These are phyloP conservation scores for Dicranocentrus wangi DNA, from an alignment of 2,888 invertebrate genomes.

Conservation along the genomic window DNA sequence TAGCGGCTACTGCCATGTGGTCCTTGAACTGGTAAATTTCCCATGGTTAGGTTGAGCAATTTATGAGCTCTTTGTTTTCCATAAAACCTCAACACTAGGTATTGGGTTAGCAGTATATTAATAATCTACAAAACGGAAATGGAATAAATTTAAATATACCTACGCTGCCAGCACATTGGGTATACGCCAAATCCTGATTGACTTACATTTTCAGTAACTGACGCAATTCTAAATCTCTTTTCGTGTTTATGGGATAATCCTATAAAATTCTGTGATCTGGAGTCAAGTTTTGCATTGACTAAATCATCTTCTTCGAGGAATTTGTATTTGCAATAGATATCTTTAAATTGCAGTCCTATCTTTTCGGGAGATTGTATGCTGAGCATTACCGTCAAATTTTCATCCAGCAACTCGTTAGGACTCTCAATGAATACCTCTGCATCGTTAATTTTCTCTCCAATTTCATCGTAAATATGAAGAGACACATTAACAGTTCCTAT, in stretches of 20 bases:
- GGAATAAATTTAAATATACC: too few relatives aligned
- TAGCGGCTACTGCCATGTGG: background rate
- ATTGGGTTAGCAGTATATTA: slow-evolving; percentile 33
- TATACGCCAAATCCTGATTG: too few relatives aligned
- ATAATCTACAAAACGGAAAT: slow-evolving; percentile 34
- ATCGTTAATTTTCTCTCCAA: slow-evolving; percentile 50
- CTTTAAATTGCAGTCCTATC: slow-evolving; percentile 51
- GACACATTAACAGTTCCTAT: slow-evolving; percentile 52
- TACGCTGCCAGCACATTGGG: too few relatives aligned
- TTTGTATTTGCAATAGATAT: slow-evolving; percentile 60
- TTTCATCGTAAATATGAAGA: slow-evolving; percentile 25
- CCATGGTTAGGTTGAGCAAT: background rate
- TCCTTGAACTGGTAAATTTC: background rate
- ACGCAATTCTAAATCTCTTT: slow-evolving; percentile 29
- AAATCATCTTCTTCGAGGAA: slow-evolving; percentile 30
- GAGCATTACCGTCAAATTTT: slow-evolving; percentile 33
- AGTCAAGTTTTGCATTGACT: slow-evolving; percentile 43
- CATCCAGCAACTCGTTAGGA: slow-evolving; percentile 49
- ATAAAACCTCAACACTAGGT: slow-evolving; percentile 46
- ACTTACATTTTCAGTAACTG: slow-evolving; percentile 52
- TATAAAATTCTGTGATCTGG: slow-evolving; percentile 24
- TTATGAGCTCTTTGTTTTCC: slow-evolving; percentile 39
- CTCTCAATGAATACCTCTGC: slow-evolving; percentile 50
- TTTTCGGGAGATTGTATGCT: slow-evolving; percentile 30
- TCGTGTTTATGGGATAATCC: slow-evolving; percentile 42